phyloP scores from a whole-genome alignment of 2,797 vertebrate species.

The Silurus aristotelis region DNA sequence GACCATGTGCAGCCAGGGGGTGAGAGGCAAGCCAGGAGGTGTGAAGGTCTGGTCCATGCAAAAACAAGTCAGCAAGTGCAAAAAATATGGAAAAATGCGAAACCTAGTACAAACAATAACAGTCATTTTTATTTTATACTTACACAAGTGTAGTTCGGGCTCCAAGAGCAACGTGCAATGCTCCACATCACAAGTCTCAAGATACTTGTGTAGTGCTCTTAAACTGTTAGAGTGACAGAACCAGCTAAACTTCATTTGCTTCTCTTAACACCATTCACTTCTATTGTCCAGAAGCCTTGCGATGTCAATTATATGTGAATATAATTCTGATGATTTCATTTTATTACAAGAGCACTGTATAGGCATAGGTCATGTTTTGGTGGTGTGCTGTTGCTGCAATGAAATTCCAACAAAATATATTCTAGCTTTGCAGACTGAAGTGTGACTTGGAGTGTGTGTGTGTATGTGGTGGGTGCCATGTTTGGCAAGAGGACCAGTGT shows the following conservation, averaged over 20 bases:
- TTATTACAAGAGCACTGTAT: slow-evolving; percentile 32
- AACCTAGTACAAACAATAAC: slow-evolving; percentile 25
- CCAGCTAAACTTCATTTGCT: slow-evolving; percentile 22
- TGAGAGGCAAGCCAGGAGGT: slow-evolving; percentile 5
- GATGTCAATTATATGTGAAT: slow-evolving; percentile 17
- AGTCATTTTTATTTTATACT: slow-evolving; percentile 35
- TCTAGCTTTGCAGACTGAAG: background rate
- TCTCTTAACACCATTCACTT: slow-evolving; percentile 24
- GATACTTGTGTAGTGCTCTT: slow-evolving; percentile 16
- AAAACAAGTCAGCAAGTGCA: slow-evolving; percentile 29
- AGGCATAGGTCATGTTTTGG: slow-evolving; percentile 13
- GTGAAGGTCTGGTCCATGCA: slow-evolving; percentile 13
- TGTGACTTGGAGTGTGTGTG: slow-evolving; percentile 5
- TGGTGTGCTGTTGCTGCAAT: slow-evolving; percentile 9
- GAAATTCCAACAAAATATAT: slow-evolving; percentile 25
- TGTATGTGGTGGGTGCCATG: slow-evolving; percentile 65
- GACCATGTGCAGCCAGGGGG: background rate
- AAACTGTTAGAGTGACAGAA: slow-evolving; percentile 23
- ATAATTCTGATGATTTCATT: slow-evolving; percentile 37
- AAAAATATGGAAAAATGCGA: slow-evolving; percentile 27
- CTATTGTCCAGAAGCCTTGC: slow-evolving; percentile 33
- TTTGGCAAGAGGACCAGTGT: slow-evolving; percentile 72
- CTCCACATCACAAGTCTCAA: slow-evolving; percentile 28
- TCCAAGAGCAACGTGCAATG: slow-evolving; percentile 33
- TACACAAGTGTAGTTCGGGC: slow-evolving; percentile 11